Percentiles rank a stretch among this genome's conserved stretches.
Evolutionary conservation across 2,797 vertebrate species (phyloP).

Genomic region (Nannoperca australis): DNA sequence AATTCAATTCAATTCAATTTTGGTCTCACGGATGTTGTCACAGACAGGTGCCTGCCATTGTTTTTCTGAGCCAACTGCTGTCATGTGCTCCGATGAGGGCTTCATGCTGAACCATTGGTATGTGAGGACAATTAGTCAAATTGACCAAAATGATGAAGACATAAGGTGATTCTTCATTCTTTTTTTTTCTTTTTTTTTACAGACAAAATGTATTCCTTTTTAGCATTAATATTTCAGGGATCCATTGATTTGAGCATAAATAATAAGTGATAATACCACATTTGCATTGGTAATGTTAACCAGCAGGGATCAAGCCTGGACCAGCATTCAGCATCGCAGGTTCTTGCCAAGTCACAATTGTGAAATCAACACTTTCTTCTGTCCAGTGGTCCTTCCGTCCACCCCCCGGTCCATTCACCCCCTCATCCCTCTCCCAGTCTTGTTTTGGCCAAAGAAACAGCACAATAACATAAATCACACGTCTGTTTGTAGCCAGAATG

Average conservation of each 20-base stretch:
- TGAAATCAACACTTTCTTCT: constrained; percentile 27
- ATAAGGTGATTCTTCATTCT: neutral
- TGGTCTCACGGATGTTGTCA: neutral
- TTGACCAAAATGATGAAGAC: neutral
- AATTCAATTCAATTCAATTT: no score
- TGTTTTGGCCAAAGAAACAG: constrained; percentile 63
- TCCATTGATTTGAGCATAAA: neutral
- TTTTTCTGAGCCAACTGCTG: neutral
- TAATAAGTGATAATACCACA: neutral
- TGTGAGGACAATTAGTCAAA: no score
- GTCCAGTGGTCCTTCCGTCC: neutral
- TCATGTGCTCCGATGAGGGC: neutral
- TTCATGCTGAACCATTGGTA: neutral
- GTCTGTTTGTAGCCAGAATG: constrained; percentile 69
- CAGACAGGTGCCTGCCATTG: neutral
- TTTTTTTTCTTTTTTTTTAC: neutral
- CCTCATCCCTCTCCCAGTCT: constrained; percentile 30
- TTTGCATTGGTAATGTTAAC: neutral
- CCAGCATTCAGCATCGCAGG: constrained; percentile 27
- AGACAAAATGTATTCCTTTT: neutral
- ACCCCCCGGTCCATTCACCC: constrained; percentile 24
- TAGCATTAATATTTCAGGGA: neutral
- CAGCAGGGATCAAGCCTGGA: neutral
- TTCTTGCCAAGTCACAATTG: constrained; percentile 24
- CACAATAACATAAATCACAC: constrained; percentile 77